Base-by-base conservation (phyloP, 2,888 invertebrate genomes). In the Noctua comes region DNA sequence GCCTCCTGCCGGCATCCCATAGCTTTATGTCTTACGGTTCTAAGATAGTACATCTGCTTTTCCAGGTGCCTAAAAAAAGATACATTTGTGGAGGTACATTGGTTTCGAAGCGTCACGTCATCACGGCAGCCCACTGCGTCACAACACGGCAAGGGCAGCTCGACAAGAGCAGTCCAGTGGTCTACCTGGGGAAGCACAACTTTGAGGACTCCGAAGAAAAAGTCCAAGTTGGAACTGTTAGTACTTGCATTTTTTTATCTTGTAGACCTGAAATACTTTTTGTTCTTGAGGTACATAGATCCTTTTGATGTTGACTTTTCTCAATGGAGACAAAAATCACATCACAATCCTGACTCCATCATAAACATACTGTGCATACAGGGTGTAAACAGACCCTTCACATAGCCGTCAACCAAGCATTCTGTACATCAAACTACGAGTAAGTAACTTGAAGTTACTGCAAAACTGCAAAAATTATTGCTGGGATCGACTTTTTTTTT, bases 61-160 rank as follows among this genome's bases (percentile, higher is more conserved):
- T 68, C 18, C 57, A 76, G 79, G 48, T 46, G 7, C 46, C 93
- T 0, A 94, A 95, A 90, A 93, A 92, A 86, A 96, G 94, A 79
- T 97, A 97, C 92, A 97, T 97, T 69, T 98, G 98, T 86, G 98
- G 97, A 0, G 97, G 97, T 0, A 97, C 97, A 0, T 93, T 98
- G 18, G 95, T 98, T 5, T 95, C 97, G 0, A 92, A 93, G 48
- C 92, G 91, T n/a, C 96, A 97, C 88, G 94, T 97, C 13, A 86
- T 98, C 80, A 97, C 97, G 2, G 97, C 97, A 1, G 97, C 97
- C 0, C 97, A 97, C 92, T 97, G 97, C 90, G 97, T 97, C 68
- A 97, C 97, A 0, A 89, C 59, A 27, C 59, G 91, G 68, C 94
- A 93, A 86, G 24, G 36, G 7, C 36, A 65, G 24, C 13, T 65